phyloP scores from a whole-genome alignment of 2,797 vertebrate species.

The Sparus aurata region DNA sequence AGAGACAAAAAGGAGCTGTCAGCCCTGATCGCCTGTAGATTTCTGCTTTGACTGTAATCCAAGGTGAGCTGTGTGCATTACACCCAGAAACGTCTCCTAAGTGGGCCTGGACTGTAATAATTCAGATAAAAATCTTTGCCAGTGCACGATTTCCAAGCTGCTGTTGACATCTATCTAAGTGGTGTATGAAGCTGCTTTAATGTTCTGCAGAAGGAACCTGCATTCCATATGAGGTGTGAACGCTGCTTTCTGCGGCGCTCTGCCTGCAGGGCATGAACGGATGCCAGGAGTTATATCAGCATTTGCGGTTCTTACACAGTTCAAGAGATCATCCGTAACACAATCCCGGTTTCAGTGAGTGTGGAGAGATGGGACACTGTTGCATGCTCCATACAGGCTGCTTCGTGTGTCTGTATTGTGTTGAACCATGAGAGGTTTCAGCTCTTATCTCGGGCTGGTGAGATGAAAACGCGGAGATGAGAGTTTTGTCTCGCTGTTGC shows the following conservation, averaged over 20 bases:
- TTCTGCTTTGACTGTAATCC: conserved; percentile 50
- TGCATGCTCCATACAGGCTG: neutral
- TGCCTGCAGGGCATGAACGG: conserved; percentile 54
- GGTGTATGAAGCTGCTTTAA: conserved; percentile 71
- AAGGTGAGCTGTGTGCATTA: conserved; percentile 47
- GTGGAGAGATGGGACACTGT: conserved; percentile 43
- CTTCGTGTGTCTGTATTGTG: conserved; percentile 17
- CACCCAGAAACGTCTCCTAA: conserved; percentile 35
- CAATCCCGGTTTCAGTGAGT: conserved; percentile 30
- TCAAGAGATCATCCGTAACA: conserved; percentile 51
- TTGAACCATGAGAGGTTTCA: conserved; percentile 26
- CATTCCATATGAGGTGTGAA: conserved; percentile 71
- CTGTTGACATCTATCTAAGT: conserved; percentile 72
- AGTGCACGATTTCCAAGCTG: conserved; percentile 43
- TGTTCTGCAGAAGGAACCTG: conserved; percentile 45
- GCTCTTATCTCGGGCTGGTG: conserved; percentile 24
- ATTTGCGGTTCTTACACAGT: conserved; percentile 54
- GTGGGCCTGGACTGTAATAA: conserved; percentile 52
- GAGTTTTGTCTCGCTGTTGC: conserved; percentile 5
- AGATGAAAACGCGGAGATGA: conserved; percentile 15
- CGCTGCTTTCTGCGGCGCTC: conserved; percentile 44
- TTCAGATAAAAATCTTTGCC: conserved; percentile 60
- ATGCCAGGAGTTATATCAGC: conserved; percentile 68
- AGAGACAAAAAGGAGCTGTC: conserved; percentile 44
- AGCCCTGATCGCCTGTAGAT: conserved; percentile 11